Evolutionary conservation across 2,113 vertebrate genomes (phyloP).

Genomic region (Podilymbus podiceps): DNA sequence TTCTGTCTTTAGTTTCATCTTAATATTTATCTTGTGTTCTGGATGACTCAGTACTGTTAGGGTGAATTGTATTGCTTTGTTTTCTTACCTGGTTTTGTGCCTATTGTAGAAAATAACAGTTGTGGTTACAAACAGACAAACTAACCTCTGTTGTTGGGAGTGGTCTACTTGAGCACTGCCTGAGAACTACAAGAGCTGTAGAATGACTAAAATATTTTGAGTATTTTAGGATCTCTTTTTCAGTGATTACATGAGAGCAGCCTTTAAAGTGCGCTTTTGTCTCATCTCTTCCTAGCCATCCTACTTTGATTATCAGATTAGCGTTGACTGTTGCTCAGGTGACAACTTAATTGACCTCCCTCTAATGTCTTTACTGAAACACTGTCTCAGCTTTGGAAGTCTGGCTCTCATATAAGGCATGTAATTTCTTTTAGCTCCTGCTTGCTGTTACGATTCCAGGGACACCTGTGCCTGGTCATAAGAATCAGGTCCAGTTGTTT

Average conservation of each 20-base stretch:
- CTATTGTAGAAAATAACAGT: not conserved
- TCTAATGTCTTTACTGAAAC: not conserved
- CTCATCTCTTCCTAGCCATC: not conserved
- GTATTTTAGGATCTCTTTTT: not conserved
- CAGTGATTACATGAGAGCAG: not conserved
- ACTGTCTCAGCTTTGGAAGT: not conserved
- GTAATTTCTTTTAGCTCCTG: not conserved
- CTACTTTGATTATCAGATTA: not conserved
- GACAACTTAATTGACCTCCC: not conserved
- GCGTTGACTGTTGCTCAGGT: not conserved
- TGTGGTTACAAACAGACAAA: not conserved
- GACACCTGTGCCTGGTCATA: not conserved
- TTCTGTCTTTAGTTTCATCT: not conserved
- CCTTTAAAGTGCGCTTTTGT: not conserved
- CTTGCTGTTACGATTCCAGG: not conserved
- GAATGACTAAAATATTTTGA: not conserved
- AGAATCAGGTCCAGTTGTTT: not conserved
- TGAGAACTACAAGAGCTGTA: not conserved
- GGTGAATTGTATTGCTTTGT: not conserved
- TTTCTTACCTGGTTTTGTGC: not conserved
- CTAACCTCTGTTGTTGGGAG: not conserved
- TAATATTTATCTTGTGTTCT: not conserved
- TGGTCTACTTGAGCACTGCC: not conserved
- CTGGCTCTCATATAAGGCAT: not conserved
- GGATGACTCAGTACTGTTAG: not conserved